phyloP scores from a whole-genome alignment of 2,113 vertebrate genomes.

The Centrocercus urophasianus region DNA sequence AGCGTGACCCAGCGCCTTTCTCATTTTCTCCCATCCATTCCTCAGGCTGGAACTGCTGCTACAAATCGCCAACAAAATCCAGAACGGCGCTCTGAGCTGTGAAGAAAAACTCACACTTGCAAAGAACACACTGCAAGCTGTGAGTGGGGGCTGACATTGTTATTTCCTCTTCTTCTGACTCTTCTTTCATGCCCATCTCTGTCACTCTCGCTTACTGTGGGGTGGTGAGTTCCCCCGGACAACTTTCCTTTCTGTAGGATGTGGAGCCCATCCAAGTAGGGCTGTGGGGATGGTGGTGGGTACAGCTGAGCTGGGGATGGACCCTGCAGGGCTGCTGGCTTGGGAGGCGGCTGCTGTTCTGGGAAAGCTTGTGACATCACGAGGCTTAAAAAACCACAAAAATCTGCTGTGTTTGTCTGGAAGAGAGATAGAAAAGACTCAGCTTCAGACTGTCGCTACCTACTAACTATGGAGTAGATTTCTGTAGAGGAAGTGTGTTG shows the following conservation, averaged over 20 bases:
- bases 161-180: neutral
- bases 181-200: neutral
- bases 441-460: neutral
- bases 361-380: neutral
- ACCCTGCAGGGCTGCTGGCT: neutral
- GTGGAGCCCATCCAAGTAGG: neutral
- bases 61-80: constrained; percentile 96
- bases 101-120: constrained; percentile 97
- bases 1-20: neutral
- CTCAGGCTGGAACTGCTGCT: constrained; percentile 91
- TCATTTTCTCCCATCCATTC: neutral
- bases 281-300: accelerated
- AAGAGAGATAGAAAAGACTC: neutral
- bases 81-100: constrained; percentile 94
- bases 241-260: neutral
- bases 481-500: neutral
- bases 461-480: neutral
- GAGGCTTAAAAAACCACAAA: neutral
- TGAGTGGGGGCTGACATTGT: constrained; percentile 74
- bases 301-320: neutral
- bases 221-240: neutral
- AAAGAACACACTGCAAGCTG: constrained; percentile 95
- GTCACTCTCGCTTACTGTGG: neutral
- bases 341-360: neutral
- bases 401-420: neutral